phyloP scores from a whole-genome alignment of 2,797 vertebrate genomes.

The Leucoraja ocellata region DNA sequence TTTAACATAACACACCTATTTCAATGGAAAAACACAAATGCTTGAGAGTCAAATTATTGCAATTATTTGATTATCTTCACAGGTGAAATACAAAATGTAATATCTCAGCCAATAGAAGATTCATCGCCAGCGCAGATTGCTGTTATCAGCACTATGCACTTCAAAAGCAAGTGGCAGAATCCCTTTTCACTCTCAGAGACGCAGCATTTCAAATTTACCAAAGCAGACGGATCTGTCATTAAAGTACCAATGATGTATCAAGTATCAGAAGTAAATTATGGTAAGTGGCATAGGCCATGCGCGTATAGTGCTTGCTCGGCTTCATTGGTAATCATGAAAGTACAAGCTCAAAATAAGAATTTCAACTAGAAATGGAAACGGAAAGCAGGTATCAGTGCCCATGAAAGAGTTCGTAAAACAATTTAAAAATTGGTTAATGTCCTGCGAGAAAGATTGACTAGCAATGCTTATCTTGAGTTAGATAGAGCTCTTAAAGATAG shows the following conservation, averaged over 20 bases:
- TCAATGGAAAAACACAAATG: neutral
- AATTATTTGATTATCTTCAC: constrained; percentile 4
- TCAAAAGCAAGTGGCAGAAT: constrained; percentile 76
- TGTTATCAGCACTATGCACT: constrained; percentile 70
- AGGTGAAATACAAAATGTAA: constrained; percentile 50
- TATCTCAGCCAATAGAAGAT: constrained; percentile 42
- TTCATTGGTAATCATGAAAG: neutral
- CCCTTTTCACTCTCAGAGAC: constrained; percentile 70
- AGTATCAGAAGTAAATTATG: constrained; percentile 71
- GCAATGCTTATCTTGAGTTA: neutral
- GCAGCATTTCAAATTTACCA: constrained; percentile 72
- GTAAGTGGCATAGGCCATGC: constrained; percentile 54
- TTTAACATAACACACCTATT: neutral
- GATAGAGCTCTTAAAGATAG: no score
- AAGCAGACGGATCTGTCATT: constrained; percentile 57
- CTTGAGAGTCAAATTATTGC: neutral
- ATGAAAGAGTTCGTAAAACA: neutral
- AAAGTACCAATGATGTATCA: constrained; percentile 86
- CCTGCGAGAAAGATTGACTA: neutral
- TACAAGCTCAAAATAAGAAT: neutral
- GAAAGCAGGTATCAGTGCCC: neutral
- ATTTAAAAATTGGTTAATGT: neutral
- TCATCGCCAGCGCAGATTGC: constrained; percentile 57
- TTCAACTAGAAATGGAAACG: neutral
- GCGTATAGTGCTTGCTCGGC: no score